Percentiles rank a stretch among this genome's conserved stretches.
phyloP scores from a whole-genome alignment of 2,797 vertebrate species.

The Scolopax bukidnonensis region DNA sequence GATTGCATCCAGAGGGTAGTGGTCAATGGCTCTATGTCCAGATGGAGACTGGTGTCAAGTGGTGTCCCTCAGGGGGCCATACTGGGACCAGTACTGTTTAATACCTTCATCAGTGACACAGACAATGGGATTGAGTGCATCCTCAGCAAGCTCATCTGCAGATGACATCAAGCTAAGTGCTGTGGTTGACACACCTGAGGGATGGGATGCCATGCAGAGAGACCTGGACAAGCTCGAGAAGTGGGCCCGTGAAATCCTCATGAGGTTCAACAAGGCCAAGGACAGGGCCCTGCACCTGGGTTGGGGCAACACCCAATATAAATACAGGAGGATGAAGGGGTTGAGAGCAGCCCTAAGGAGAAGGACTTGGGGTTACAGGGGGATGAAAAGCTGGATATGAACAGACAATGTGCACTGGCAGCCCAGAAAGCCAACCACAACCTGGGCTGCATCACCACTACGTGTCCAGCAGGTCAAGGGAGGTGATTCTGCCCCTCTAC shows the following conservation, averaged over 20 bases:
- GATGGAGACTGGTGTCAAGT: neutral
- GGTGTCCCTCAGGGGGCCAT: neutral
- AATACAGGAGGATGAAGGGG: neutral
- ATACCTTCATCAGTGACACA: neutral
- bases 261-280: too few relatives aligned
- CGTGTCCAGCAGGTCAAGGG: neutral
- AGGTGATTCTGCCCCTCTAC: neutral
- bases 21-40: neutral
- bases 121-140: neutral
- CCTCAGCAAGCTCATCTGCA: neutral
- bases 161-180: neutral
- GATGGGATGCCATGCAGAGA: too few relatives aligned
- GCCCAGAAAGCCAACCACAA: neutral
- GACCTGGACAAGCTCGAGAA: too few relatives aligned
- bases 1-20: neutral
- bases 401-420: neutral
- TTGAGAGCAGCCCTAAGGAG: neutral
- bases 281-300: neutral
- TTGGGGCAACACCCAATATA: neutral
- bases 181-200: neutral
- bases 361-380: neutral
- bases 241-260: too few relatives aligned
- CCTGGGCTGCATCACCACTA: neutral
- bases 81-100: neutral
- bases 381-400: neutral